phyloP scores from a whole-genome alignment of 1,140 invertebrate species.

The Nasonia longicornis region DNA sequence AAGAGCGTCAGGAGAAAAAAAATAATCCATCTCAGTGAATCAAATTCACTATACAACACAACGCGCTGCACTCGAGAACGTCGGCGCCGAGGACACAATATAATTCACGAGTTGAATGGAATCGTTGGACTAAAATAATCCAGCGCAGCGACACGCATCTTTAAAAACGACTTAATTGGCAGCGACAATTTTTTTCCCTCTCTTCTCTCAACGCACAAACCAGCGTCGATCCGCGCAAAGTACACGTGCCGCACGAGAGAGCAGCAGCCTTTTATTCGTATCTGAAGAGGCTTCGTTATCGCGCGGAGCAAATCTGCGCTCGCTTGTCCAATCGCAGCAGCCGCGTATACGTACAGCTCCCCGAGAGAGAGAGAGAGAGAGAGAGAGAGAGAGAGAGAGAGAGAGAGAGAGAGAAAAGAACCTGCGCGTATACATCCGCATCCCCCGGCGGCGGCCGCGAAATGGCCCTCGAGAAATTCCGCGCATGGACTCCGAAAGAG shows the following conservation, averaged over 20 bases:
- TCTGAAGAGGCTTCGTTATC: constrained; percentile 45
- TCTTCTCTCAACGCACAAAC: constrained; percentile 4
- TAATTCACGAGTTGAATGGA: constrained; percentile 24
- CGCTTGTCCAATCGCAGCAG: constrained; percentile 27
- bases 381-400: neutral
- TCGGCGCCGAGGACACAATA: neutral
- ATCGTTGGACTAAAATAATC: constrained; percentile 41
- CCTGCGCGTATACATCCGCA: neutral
- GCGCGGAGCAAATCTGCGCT: constrained; percentile 21
- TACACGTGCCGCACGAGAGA: neutral
- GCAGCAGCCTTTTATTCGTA: constrained; percentile 36
- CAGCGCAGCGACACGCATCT: constrained; percentile 33
- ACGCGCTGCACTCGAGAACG: too few relatives aligned
- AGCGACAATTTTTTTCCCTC: constrained; percentile 39
- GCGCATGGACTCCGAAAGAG: neutral
- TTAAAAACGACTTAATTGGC: constrained; percentile 43
- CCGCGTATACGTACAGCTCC: neutral
- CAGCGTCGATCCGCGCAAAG: constrained; percentile 12
- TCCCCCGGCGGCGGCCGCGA: neutral
- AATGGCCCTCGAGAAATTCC: constrained; percentile 38
- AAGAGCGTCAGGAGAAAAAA: neutral
- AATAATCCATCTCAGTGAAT: too few relatives aligned
- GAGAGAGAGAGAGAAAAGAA: neutral
- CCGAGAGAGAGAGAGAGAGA: neutral
- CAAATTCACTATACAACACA: too few relatives aligned